These are phyloP conservation scores for Eugnorisma glareosa DNA, from an alignment of 2,888 invertebrate species.

Conservation along the genomic window DNA sequence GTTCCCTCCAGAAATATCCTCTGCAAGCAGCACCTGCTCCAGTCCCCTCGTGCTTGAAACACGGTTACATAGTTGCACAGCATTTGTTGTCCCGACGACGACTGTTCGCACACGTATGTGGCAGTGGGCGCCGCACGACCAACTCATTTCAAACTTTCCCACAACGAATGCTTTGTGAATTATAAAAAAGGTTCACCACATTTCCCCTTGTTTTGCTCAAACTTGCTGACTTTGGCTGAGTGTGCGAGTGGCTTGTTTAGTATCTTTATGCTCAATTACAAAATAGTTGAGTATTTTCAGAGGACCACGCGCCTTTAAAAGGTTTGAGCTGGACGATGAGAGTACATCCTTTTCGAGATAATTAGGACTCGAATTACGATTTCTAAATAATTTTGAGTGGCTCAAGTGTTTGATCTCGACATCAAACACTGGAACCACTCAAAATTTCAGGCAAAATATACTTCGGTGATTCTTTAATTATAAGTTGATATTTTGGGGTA, in stretches of 20 bases:
- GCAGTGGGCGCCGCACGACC: neutral
- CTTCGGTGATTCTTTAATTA: neutral
- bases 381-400: neutral
- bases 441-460: neutral
- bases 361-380: neutral
- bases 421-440: no score
- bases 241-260: slow-evolving; percentile 23
- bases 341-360: neutral
- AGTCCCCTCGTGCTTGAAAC: neutral
- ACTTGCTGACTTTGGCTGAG: slow-evolving; percentile 7
- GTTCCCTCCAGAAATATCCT: neutral
- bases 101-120: neutral
- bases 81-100: slow-evolving; percentile 12
- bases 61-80: neutral
- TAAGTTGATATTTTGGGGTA: neutral
- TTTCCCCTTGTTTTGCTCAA: slow-evolving; percentile 1
- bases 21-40: neutral
- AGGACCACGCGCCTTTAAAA: slow-evolving; percentile 18
- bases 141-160: slow-evolving; percentile 16
- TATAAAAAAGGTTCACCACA: slow-evolving; percentile 14
- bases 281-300: slow-evolving; percentile 27
- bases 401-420: neutral
- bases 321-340: slow-evolving; percentile 15
- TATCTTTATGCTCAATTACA: slow-evolving; percentile 30
- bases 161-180: slow-evolving; percentile 29